Evolutionary conservation across 2,113 vertebrate genomes (phyloP).

Genomic region (Monarcha castaneiventris): DNA sequence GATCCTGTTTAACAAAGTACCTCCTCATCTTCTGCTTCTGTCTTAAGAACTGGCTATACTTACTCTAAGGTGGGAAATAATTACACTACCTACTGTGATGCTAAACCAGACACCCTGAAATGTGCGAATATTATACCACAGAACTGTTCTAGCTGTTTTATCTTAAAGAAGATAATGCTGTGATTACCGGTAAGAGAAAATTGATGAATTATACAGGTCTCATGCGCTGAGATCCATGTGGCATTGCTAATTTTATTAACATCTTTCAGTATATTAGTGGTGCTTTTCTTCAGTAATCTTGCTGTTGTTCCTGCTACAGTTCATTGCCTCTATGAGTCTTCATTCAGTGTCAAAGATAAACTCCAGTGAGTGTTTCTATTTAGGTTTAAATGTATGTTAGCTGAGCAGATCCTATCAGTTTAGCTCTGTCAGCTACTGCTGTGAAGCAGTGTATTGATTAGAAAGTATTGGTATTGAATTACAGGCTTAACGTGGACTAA

Average conservation of each 20-base stretch:
- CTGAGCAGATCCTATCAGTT: conserved; percentile 33
- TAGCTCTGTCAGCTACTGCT: conserved; percentile 18
- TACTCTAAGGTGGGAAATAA: neutral
- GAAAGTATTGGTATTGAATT: conserved; percentile 52
- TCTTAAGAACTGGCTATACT: neutral
- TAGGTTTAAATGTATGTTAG: neutral
- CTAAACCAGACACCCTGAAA: neutral
- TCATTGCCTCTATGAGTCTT: neutral
- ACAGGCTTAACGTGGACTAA: conserved; percentile 41
- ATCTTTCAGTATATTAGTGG: neutral
- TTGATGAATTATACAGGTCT: neutral
- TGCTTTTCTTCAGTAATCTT: neutral
- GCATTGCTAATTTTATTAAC: neutral
- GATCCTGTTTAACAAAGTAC: neutral
- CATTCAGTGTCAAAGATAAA: neutral
- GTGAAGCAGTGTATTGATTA: conserved; percentile 23
- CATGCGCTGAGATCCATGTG: neutral
- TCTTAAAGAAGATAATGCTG: neutral
- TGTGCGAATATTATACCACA: neutral
- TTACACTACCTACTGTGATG: neutral
- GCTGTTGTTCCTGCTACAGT: neutral
- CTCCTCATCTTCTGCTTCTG: neutral
- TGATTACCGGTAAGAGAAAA: neutral
- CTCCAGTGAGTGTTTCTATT: neutral
- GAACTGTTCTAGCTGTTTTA: neutral